Conservation (phyloP, 2,888 invertebrate genomes). For the Poecilus cupreus region DNA sequence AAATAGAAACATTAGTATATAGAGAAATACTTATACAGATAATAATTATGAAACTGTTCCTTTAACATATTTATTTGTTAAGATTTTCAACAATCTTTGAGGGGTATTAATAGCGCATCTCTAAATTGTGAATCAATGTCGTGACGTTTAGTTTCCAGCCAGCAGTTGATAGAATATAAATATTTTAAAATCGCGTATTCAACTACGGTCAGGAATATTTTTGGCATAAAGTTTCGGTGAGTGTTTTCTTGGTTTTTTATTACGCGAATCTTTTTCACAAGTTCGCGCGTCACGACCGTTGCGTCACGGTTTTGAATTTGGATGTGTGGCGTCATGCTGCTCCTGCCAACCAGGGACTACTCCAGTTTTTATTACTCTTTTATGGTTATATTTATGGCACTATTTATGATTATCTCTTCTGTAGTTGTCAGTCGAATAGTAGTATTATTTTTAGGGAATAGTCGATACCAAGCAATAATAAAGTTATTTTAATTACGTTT, state of each 20-base stretch:
- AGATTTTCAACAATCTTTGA: no score
- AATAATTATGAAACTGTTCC: no score
- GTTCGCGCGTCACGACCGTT: conserved; percentile 44
- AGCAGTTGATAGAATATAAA: conserved; percentile 18
- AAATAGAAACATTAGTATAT: no score
- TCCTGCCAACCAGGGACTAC: conserved; percentile 18
- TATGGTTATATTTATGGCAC: conserved; percentile 25
- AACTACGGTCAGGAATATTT: background rate
- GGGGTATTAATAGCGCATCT: background rate
- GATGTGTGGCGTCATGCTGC: conserved; percentile 48
- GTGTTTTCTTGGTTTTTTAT: conserved; percentile 33
- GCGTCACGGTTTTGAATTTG: conserved; percentile 54
- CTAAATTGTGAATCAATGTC: background rate
- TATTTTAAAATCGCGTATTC: conserved; percentile 9
- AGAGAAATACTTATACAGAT: no score
- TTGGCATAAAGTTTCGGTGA: conserved; percentile 19
- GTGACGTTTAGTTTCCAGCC: background rate
- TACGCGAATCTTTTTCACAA: conserved; percentile 24
- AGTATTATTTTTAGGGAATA: conserved; percentile 32
- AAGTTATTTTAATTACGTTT: conserved; percentile 1
- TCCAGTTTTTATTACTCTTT: conserved; percentile 27
- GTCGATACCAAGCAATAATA: conserved; percentile 25
- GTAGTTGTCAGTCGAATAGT: conserved; percentile 25
- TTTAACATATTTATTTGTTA: no score
- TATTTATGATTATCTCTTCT: conserved; percentile 40